Base-by-base conservation (phyloP, 1,140 invertebrate species). In the Micrasema minimum region DNA sequence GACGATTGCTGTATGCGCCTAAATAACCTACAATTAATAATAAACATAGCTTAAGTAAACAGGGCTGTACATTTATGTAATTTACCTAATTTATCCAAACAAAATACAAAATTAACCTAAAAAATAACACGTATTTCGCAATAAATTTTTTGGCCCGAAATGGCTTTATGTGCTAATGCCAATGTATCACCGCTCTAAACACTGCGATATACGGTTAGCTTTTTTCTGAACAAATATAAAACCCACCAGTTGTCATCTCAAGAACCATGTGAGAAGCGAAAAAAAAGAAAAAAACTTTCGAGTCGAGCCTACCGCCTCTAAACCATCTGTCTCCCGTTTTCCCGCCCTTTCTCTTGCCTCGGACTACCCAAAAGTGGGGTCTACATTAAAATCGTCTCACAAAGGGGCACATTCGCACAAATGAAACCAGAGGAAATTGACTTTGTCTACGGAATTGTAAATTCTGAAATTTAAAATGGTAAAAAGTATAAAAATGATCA, bases 351-450 rank as follows among this genome's bases (percentile, higher is more conserved):
- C 48, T 22, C 18, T 6, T 59, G n/a, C 37, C 16, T 11, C 55
- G 18, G 16, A 38, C 7, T 41, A 10, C 37, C 35, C 35, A 16
- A 26, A 26, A 23, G 5, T n/a, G 37, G 14, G 43, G 43, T 38
- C 43, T 64, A 38, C 41, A 64, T 64, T 64, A 64, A 46, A 64
- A 64, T 57, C 59, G 59, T 38, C 59, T n/a, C 59, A 46, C 59
- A 64, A 67, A 67, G 57, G 57, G 59, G 53, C 62, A 64, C 67
- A 64, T 74, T 70, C 67, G 62, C 62, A 57, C 57, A 71, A 74
- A 74, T 70, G 69, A 71, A 74, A 74, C 72, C 72, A 74, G 55
- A 68, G 72, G 72, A 74, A 74, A 74, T 74, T 74, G 72, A 74
- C 72, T 74, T n/a, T 74, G 72, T 74, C 72, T 71, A 53, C 72